phyloP scores from a whole-genome alignment of 2,888 invertebrate genomes.

The Chymomyza procnemis region DNA sequence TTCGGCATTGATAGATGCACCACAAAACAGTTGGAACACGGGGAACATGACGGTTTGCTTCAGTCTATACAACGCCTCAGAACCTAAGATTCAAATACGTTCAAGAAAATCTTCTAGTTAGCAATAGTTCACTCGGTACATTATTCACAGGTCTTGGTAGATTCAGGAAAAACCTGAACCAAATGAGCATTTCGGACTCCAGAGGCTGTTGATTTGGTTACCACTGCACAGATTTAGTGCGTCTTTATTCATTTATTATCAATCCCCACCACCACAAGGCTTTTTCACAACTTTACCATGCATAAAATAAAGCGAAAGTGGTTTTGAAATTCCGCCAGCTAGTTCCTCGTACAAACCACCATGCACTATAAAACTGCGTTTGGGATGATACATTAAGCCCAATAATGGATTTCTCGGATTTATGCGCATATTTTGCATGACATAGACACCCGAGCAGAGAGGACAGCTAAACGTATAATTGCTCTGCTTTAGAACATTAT shows the following conservation, averaged over 20 bases:
- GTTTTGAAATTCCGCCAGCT: constrained; percentile 17
- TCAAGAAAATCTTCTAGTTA: too few relatives aligned
- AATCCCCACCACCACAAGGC: constrained; percentile 46
- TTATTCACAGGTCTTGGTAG: too few relatives aligned
- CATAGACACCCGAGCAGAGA: constrained; percentile 50
- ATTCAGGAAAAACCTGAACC: too few relatives aligned
- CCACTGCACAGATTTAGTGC: too few relatives aligned
- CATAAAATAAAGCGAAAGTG: constrained; percentile 51
- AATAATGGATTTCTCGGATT: constrained; percentile 40
- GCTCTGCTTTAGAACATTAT: constrained; percentile 51
- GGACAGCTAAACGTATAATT: constrained; percentile 65
- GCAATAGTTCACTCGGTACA: too few relatives aligned
- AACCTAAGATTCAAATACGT: too few relatives aligned
- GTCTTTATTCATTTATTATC: neutral
- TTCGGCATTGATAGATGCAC: too few relatives aligned
- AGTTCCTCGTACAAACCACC: constrained; percentile 56
- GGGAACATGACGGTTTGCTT: too few relatives aligned
- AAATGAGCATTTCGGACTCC: too few relatives aligned
- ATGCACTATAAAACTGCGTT: constrained; percentile 38
- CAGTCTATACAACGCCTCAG: too few relatives aligned
- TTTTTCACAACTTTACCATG: constrained; percentile 44
- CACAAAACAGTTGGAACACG: too few relatives aligned
- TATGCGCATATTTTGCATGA: neutral
- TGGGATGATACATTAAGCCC: constrained; percentile 46
- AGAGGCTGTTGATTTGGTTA: too few relatives aligned